phyloP scores from a whole-genome alignment of 92 coral and sea anemone genomes.

The Parazoanthus swiftii region DNA sequence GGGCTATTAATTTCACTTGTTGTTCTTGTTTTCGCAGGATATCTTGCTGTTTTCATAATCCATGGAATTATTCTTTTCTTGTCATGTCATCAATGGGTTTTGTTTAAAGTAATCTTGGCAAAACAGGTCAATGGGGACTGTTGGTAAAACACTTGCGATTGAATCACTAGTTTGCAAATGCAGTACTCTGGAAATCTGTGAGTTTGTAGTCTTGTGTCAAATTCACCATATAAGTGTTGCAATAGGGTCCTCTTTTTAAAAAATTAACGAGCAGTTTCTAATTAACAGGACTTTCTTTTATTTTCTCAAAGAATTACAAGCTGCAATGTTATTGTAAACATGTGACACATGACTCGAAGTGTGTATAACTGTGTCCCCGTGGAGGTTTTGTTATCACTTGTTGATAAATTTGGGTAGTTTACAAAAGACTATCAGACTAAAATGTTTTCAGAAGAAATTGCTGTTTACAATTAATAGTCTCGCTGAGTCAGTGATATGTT shows the following conservation, averaged over 20 bases:
- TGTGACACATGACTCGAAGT: background rate
- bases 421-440: background rate
- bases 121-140: background rate
- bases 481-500: background rate
- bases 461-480: background rate
- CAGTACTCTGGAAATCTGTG: background rate
- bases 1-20: background rate
- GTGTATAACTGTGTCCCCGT: background rate
- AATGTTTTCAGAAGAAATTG: background rate
- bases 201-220: background rate
- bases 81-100: background rate
- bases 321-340: background rate
- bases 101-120: conserved; percentile 1
- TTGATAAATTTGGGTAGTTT: background rate
- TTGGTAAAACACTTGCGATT: background rate
- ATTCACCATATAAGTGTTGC: background rate
- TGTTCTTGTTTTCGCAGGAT: conserved; percentile 11
- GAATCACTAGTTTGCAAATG: background rate
- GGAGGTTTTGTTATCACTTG: background rate
- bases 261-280: background rate
- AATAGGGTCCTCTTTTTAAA: background rate
- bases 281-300: background rate
- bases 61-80: conserved; percentile 19
- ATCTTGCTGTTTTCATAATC: conserved; percentile 27
- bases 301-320: background rate